Conservation (phyloP, 2,888 invertebrate species). For the Chloroclystis v-ata region DNA sequence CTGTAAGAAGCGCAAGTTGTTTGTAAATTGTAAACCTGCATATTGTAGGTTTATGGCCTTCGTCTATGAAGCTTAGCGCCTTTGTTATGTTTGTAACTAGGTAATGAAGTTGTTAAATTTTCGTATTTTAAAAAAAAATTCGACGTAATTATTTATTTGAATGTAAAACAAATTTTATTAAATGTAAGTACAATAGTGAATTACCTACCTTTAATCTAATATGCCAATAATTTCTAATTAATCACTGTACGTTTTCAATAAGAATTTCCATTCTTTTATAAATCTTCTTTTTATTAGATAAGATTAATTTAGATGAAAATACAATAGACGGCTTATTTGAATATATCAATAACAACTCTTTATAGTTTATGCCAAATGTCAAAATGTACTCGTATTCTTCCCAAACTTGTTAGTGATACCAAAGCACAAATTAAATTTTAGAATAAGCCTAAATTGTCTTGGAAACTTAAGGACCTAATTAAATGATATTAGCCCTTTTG, state of each 20-base stretch:
- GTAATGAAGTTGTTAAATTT: constrained; percentile 32
- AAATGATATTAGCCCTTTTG: constrained; percentile 34
- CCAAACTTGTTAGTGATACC: constrained; percentile 27
- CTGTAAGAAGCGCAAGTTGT: constrained; percentile 58
- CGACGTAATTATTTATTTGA: constrained; percentile 6
- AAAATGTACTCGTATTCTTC: constrained; percentile 19
- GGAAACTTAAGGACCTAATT: constrained; percentile 33
- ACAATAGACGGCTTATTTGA: constrained; percentile 19
- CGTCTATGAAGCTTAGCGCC: constrained; percentile 43
- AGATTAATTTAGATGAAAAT: constrained; percentile 19
- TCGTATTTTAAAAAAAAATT: constrained; percentile 26
- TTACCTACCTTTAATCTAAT: constrained; percentile 17
- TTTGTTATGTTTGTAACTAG: constrained; percentile 35
- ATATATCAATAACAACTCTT: constrained; percentile 9
- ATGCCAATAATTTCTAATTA: constrained; percentile 27
- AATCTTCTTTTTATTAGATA: constrained; percentile 24
- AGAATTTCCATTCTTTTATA: constrained; percentile 24
- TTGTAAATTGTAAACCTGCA: constrained; percentile 55
- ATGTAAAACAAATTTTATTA: constrained; percentile 5
- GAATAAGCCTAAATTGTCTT: constrained; percentile 27
- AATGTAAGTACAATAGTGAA: constrained; percentile 18
- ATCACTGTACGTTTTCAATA: constrained; percentile 27
- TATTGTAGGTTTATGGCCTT: constrained; percentile 62
- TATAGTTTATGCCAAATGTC: constrained; percentile 22
- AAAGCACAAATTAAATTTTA: constrained; percentile 29